These are phyloP conservation scores for Danaus melanippus DNA, from an alignment of 1,140 invertebrate species.

Conservation along the genomic window DNA sequence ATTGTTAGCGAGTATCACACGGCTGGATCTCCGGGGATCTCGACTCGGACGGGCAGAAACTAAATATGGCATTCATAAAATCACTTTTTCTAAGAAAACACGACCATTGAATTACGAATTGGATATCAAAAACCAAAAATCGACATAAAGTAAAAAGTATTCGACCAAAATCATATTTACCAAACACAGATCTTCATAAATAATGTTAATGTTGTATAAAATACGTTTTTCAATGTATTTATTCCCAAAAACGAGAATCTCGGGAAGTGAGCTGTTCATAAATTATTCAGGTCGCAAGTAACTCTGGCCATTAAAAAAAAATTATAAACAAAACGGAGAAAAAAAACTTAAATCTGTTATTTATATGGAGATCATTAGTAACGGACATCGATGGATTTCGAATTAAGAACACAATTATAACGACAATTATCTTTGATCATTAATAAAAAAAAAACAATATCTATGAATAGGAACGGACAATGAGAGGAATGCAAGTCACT, in stretches of 20 bases:
- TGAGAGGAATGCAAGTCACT: slow-evolving; percentile 57
- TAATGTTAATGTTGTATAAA: slow-evolving; percentile 63
- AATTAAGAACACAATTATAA: slow-evolving; percentile 43
- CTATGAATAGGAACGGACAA: slow-evolving; percentile 51
- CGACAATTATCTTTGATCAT: slow-evolving; percentile 52
- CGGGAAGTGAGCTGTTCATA: slow-evolving; percentile 61
- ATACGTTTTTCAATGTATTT: slow-evolving; percentile 64
- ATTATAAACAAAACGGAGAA: slow-evolving; percentile 1
- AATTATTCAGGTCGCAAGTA: slow-evolving; percentile 49
- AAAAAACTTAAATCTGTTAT: slow-evolving; percentile 11
- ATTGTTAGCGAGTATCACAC: slow-evolving; percentile 37
- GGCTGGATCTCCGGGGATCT: slow-evolving; percentile 26
- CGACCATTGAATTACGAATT: slow-evolving; percentile 11
- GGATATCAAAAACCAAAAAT: slow-evolving; percentile 19
- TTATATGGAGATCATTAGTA: slow-evolving; percentile 2
- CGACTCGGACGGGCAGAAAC: slow-evolving; percentile 27
- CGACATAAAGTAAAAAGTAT: slow-evolving; percentile 19
- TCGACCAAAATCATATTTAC: slow-evolving; percentile 22
- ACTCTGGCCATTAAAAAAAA: slow-evolving; percentile 6
- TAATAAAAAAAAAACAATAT: slow-evolving; percentile 30
- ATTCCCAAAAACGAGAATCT: slow-evolving; percentile 48
- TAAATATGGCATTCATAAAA: slow-evolving; percentile 50
- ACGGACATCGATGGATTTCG: background rate
- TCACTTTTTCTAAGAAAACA: slow-evolving; percentile 38
- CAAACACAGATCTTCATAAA: slow-evolving; percentile 34